Evolutionary conservation across 2,888 invertebrate genomes (phyloP), one percentile per base, ranked within the genome.

Genomic region (Dasysyrphus tricinctus): DNA sequence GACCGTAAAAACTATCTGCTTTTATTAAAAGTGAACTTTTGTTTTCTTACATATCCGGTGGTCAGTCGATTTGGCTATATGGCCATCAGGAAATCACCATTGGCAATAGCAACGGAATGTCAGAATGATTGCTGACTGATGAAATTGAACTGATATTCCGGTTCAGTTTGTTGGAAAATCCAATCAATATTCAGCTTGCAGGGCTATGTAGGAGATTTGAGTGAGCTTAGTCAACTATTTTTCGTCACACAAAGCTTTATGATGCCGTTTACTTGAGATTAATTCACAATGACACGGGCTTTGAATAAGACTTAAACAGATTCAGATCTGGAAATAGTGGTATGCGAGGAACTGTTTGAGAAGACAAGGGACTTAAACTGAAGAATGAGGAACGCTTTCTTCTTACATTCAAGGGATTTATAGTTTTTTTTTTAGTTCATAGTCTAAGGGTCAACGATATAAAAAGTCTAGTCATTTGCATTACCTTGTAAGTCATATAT

Each of bases 161-260:
- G 79, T 75, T 83, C 74, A 79, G 34, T 79, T 79, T 56, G 63
- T 79, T 61, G 79, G 83, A 79, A 74, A 83, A 83, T 79, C 74
- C 74, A 79, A 75, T 83, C 74, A 83, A 56, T 61, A 63, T 74
- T 56, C 63, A 78, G 69, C 69, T 73, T 37, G 39, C 37, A 39
- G 37, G 75, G 44, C 69, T 69, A 34, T 42, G 63, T 12, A 51
- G 47, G 69, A 56, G 49, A 72, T 34, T 37, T 11, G 39, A 39
- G 6, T 37, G 7, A 49, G 47, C 14, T 47, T 37, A 34, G 37
- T 49, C 16, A 57, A 72, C 39, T 76, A 49, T 65, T 63, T 54
- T 80, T 49, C 57, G 51, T 34, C 16, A 47, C n/a, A 12, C 24
- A 57, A 49, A 51, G 11, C 57, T 7, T 54, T 69, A 32, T 16